These are phyloP conservation scores for Dreissena polymorpha DNA, from an alignment of 1,140 invertebrate species.

Conservation along the genomic window DNA sequence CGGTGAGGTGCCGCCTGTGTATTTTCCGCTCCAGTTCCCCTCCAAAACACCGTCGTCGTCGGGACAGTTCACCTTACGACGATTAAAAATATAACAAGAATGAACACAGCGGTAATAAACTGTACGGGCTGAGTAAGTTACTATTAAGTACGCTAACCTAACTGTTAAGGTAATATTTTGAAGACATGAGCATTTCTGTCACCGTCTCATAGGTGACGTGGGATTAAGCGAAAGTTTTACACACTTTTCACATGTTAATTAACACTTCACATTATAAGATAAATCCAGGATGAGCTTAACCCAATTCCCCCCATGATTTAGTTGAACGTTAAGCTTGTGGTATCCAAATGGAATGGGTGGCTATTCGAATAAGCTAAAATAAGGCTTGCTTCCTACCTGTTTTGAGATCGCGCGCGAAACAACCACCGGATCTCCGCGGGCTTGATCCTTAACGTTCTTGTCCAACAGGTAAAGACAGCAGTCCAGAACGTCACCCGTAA, in stretches of 20 bases:
- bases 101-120: too few species aligned
- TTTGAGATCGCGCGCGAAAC: not conserved
- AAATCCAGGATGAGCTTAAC: not conserved
- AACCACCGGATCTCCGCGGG: constrained; percentile 11
- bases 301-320: not conserved
- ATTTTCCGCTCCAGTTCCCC: constrained; percentile 94
- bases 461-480: constrained; percentile 19
- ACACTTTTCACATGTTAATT: not conserved
- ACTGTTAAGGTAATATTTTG: too few species aligned
- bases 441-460: not conserved
- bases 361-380: not conserved
- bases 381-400: not conserved
- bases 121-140: too few species aligned
- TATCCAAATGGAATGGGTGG: not conserved
- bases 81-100: too few species aligned
- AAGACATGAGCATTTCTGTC: too few species aligned
- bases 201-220: too few species aligned
- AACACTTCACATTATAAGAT: not conserved
- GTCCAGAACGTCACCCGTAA: constrained; percentile 8
- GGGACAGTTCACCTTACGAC: constrained; percentile 73
- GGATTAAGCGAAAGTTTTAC: not conserved
- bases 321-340: not conserved
- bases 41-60: constrained; percentile 92
- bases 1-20: constrained; percentile 89
- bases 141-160: too few species aligned